Evolutionary conservation across 2,888 invertebrate species (phyloP), one percentile per base, ranked within the genome.

Genomic region (Tetropium fuscum): DNA sequence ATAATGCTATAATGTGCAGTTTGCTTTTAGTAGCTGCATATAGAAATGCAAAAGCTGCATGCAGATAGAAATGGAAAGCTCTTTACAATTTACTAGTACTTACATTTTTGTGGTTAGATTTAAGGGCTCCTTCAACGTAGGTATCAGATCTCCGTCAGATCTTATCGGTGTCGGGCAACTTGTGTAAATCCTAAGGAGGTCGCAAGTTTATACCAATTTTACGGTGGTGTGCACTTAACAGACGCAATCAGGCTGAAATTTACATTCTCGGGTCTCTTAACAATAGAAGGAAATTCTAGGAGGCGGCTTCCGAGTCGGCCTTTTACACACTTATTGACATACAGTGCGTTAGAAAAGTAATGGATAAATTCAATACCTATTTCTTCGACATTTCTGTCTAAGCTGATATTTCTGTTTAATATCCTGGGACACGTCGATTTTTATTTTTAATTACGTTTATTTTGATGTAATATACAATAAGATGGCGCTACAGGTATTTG

Each of bases 171-270:
- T 71, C 63, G 64, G 61, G 60, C 40, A 60, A 67, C 67, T 68
- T 60, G 69, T 72, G 69, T 70, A 74, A 71, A 73, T 63, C 68
- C 66, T 56, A 7, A 53, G 69, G 68, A 69, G 60, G 66, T 67
- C 65, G 71, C 70, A 74, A 74, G 72, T 74, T 75, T 74, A 74
- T 72, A 73, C 66, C 72, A 71, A 76, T 76, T 76, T 76, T 70
- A 71, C 72, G 74, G 71, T 66, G 72, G 74, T 72, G 72, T 74
- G 74, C 67, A 63, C 66, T 64, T 65, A n/a, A 58, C 58, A 49
- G 61, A 55, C 43, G 27, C 69, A 66, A 60, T 63, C 63, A 58
- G 48, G 51, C 60, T 66, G 64, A 68, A 68, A 58, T 68, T 66
- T 53, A 64, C 63, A 63, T 68, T 68, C 62, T 54, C 25, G 34